Evolutionary conservation across 2,888 invertebrate genomes (phyloP).

Genomic region (Agonopterix arenella): DNA sequence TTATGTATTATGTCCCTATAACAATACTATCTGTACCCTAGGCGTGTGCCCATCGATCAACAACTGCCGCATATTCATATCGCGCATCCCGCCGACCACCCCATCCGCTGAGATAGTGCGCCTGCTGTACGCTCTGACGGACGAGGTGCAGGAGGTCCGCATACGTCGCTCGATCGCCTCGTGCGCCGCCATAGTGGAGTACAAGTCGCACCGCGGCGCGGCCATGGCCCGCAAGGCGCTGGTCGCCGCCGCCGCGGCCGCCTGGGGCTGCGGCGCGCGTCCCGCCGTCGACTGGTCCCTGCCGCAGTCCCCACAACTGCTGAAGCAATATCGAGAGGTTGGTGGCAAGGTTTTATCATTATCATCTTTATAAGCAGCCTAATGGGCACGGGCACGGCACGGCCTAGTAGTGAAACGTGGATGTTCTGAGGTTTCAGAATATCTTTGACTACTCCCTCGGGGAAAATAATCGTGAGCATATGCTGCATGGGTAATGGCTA

Average conservation of each 20-base stretch:
- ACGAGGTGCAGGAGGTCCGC: conserved; percentile 67
- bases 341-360: not conserved
- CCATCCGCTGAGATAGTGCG: conserved; percentile 77
- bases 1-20: too few species aligned
- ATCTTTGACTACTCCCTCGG: too few species aligned
- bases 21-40: conserved; percentile 12
- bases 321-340: conserved; percentile 67
- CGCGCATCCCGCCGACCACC: conserved; percentile 74
- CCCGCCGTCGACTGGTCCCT: conserved; percentile 69
- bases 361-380: too few species aligned
- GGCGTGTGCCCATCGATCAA: conserved; percentile 85
- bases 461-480: too few species aligned
- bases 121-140: conserved; percentile 71
- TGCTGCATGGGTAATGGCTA: too few species aligned
- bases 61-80: conserved; percentile 85
- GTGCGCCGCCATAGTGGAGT: conserved; percentile 84
- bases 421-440: too few species aligned
- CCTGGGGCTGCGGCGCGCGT: conserved; percentile 64
- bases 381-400: too few species aligned
- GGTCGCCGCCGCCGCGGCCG: conserved; percentile 72
- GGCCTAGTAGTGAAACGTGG: too few species aligned
- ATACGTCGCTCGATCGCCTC: conserved; percentile 57
- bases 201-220: conserved; percentile 82
- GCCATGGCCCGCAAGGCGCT: conserved; percentile 68
- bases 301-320: conserved; percentile 62